Conservation (phyloP, 2,888 invertebrate genomes). For the Dione vanillae region DNA sequence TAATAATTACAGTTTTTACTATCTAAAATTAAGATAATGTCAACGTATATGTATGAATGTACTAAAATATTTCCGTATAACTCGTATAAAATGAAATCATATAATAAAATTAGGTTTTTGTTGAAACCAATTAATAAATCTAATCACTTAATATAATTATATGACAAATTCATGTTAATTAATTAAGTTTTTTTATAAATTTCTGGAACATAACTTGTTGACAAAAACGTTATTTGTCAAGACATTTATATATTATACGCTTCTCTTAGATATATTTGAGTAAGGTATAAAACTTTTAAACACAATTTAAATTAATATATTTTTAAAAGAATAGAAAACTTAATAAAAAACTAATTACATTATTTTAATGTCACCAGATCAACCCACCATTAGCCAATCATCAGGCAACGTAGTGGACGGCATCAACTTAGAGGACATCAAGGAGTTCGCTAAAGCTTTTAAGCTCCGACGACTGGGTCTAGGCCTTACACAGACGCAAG, state of each 20-base stretch:
- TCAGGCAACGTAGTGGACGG: constrained; percentile 98
- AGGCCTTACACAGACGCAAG: constrained; percentile 98
- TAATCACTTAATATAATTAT: constrained; percentile 5
- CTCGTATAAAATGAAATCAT: constrained; percentile 1
- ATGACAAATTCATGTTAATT: background rate
- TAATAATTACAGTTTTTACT: constrained; percentile 20
- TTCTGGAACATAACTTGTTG: background rate
- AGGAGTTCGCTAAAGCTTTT: constrained; percentile 99
- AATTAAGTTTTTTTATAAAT: background rate
- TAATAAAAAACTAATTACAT: background rate
- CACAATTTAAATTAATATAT: too few species aligned
- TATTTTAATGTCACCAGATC: constrained; percentile 84
- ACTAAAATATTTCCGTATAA: constrained; percentile 13
- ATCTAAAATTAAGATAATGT: constrained; percentile 20
- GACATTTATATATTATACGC: background rate
- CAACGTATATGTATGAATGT: background rate
- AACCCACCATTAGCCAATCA: constrained; percentile 96
- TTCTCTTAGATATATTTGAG: background rate
- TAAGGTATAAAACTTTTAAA: too few species aligned
- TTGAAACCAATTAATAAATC: constrained; percentile 4
- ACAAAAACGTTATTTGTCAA: background rate
- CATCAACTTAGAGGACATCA: constrained; percentile 98
- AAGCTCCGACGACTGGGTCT: constrained; percentile 96
- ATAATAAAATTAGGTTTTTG: constrained; percentile 13
- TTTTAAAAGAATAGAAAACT: background rate